A percentile compares a stretch with the other conserved stretches of the same genome.
These are phyloP conservation scores for Pseudorhombus dupliciocellatus DNA, from an alignment of 2,113 vertebrate species.

Conservation along the genomic window DNA sequence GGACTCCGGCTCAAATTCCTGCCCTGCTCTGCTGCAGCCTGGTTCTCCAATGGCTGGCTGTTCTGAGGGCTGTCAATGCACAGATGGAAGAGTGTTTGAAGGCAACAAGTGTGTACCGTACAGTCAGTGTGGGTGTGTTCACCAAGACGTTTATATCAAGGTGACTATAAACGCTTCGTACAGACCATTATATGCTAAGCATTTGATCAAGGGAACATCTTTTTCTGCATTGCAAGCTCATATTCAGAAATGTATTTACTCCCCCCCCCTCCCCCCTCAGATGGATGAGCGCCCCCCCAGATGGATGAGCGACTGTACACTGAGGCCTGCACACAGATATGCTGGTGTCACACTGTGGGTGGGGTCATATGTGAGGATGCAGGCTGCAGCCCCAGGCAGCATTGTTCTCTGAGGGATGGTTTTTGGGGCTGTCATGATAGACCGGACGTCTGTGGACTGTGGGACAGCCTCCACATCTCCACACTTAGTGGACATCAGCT, in stretches of 20 bases:
- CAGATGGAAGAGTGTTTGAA: slow-evolving; percentile 50
- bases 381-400: slow-evolving; percentile 6
- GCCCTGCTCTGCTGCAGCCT: slow-evolving; percentile 46
- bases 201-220: neutral
- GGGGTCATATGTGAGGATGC: slow-evolving; percentile 37
- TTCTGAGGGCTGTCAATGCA: slow-evolving; percentile 66
- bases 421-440: slow-evolving; percentile 24
- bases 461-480: slow-evolving; percentile 16
- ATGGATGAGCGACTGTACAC: slow-evolving; percentile 29
- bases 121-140: slow-evolving; percentile 57
- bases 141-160: slow-evolving; percentile 45
- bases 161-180: slow-evolving; percentile 3
- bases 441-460: slow-evolving; percentile 47
- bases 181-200: neutral
- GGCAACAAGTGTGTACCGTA: slow-evolving; percentile 38
- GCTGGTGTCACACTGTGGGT: slow-evolving; percentile 39
- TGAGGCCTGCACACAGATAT: slow-evolving; percentile 35
- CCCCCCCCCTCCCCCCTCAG: neutral
- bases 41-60: slow-evolving; percentile 16
- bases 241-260: neutral
- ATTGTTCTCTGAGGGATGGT: slow-evolving; percentile 39
- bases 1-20: slow-evolving; percentile 46
- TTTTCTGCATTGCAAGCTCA: neutral
- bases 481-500: slow-evolving; percentile 35
- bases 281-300: slow-evolving; percentile 23